Evolutionary conservation across 1,140 invertebrate species (phyloP), one percentile per base, ranked within the genome.

Genomic region (Trichogramma pretiosum): DNA sequence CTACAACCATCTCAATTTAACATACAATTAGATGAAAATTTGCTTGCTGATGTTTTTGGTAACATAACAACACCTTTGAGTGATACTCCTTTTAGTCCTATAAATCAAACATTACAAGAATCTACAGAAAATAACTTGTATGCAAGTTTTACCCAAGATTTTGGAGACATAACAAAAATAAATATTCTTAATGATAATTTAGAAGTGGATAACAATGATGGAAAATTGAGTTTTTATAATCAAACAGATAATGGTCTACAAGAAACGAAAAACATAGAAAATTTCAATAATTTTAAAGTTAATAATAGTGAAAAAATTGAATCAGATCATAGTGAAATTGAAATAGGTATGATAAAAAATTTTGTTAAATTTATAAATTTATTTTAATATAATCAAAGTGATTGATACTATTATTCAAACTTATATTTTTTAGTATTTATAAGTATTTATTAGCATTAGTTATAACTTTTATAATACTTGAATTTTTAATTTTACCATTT

Each of bases 1-100:
- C n/a, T n/a, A n/a, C n/a, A n/a, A n/a, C n/a, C n/a, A n/a, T 24
- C 62, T 66, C 30, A 46, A 46, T 36, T 43, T 52, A 43, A 39
- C 1, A 13, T 52, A 7, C 32, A 46, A 18, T 22, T 42, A 23
- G 42, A 35, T 30, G 18, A 16, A 30, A 21, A 42, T n/a, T n/a
- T 28, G 23, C 10, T 19, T 36, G 32, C 45, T 34, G 30, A 51
- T 26, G 5, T 46, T 36, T 18, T 18, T 42, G 38, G 46, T 30
- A 30, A 39, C 18, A 18, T 14, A 30, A n/a, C n/a, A n/a, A n/a
- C n/a, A n/a, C n/a, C n/a, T n/a, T n/a, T n/a, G n/a, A n/a, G n/a
- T n/a, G n/a, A n/a, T n/a, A n/a, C n/a, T n/a, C n/a, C n/a, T n/a
- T n/a, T n/a, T n/a, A n/a, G n/a, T n/a, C n/a, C n/a, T n/a, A n/a